A percentile compares a stretch with the other conserved stretches of the same genome.
phyloP scores from a whole-genome alignment of 2,888 invertebrate genomes.

The Nephrotoma guestfalica region DNA sequence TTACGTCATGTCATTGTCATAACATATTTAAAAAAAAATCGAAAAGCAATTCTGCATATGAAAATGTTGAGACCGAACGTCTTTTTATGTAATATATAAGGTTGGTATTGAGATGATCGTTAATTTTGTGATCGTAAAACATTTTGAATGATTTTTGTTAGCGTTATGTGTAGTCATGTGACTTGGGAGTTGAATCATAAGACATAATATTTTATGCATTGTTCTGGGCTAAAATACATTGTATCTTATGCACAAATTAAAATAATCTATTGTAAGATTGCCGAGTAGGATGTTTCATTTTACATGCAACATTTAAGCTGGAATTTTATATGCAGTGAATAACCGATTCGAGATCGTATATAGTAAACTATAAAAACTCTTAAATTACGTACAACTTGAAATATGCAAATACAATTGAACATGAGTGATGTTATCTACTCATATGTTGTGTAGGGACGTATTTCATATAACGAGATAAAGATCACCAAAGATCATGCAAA shows the following conservation, averaged over 20 bases:
- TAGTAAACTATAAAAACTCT: not conserved
- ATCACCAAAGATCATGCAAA: not conserved
- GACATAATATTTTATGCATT: not conserved
- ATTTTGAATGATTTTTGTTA: not conserved
- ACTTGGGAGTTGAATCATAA: not conserved
- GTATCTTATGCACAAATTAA: not conserved
- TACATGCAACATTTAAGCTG: not conserved
- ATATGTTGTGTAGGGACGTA: not conserved
- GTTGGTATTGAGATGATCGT: not conserved
- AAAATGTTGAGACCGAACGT: not conserved
- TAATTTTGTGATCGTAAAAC: not conserved
- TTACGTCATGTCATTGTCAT: not conserved
- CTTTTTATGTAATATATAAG: not conserved
- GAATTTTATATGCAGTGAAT: not conserved
- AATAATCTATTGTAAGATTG: not conserved
- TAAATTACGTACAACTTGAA: not conserved
- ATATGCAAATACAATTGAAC: not conserved
- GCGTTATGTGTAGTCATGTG: not conserved
- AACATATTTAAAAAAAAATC: not conserved
- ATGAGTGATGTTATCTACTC: not conserved
- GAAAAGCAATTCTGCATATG: not conserved
- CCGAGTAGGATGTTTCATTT: not conserved
- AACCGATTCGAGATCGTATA: not conserved
- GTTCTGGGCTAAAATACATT: not conserved
- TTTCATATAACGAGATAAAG: not conserved